Evolutionary conservation across 2,113 vertebrate genomes (phyloP).

Genomic region (Pelvicachromis taeniatus): DNA sequence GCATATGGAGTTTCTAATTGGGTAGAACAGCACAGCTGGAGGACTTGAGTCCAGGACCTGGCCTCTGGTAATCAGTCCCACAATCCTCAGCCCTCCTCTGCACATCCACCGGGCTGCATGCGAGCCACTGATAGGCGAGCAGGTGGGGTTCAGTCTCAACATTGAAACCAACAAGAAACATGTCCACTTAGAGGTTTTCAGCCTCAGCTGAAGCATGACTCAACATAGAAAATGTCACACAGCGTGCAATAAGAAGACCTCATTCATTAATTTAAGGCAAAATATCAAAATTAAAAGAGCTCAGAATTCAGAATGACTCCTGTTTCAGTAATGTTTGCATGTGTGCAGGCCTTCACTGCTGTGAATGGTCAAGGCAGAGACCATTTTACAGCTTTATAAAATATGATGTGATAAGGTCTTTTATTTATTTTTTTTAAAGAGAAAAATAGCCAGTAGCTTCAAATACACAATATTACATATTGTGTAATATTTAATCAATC

Average conservation of each 20-base stretch:
- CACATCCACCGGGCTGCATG: background rate
- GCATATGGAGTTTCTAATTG: conserved; percentile 81
- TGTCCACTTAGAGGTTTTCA: background rate
- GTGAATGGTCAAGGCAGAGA: background rate
- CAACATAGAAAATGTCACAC: background rate
- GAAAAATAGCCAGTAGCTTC: background rate
- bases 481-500: background rate
- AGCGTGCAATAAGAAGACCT: background rate
- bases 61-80: conserved; percentile 69
- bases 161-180: background rate
- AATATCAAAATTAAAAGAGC: background rate
- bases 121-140: background rate
- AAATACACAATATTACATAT: background rate
- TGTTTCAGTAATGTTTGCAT: background rate
- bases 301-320: background rate
- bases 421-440: background rate
- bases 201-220: background rate
- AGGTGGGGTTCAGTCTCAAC: background rate
- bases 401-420: background rate
- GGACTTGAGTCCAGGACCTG: conserved; percentile 65
- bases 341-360: background rate
- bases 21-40: conserved; percentile 79
- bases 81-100: conserved; percentile 46
- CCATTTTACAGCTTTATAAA: background rate
- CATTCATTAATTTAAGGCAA: background rate